phyloP scores from a whole-genome alignment of 2,888 invertebrate species.

The Limenitis camilla region DNA sequence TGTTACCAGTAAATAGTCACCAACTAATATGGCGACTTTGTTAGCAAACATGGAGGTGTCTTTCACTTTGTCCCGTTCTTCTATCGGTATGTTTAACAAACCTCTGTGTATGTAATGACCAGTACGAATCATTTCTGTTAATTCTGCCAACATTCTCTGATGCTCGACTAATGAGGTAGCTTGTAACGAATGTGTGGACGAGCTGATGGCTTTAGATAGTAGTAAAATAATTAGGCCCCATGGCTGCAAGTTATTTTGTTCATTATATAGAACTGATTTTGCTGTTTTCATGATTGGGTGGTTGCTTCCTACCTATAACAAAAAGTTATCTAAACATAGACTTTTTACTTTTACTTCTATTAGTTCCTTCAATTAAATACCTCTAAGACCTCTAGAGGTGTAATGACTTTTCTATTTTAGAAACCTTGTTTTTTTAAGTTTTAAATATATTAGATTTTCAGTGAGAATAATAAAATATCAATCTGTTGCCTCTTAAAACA shows the following conservation, averaged over 20 bases:
- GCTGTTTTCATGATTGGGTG: constrained; percentile 91
- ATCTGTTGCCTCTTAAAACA: no score
- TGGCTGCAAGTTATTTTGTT: constrained; percentile 87
- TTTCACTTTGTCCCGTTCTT: constrained; percentile 67
- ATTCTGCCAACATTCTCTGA: constrained; percentile 73
- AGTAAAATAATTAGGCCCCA: constrained; percentile 89
- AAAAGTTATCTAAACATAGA: background rate
- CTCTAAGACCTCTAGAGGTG: no score
- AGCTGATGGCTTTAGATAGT: constrained; percentile 82
- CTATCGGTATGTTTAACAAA: constrained; percentile 56
- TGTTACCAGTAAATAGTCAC: constrained; percentile 88
- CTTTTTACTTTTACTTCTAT: no score
- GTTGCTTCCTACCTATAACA: constrained; percentile 81
- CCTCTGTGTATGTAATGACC: constrained; percentile 87
- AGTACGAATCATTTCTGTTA: constrained; percentile 91
- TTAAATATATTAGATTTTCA: no score
- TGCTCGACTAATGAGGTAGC: constrained; percentile 70
- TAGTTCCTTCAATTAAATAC: background rate
- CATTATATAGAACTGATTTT: constrained; percentile 86
- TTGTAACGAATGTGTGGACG: constrained; percentile 73
- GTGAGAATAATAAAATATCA: no score
- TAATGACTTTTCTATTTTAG: no score
- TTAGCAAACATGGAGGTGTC: constrained; percentile 89
- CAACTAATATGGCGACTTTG: constrained; percentile 89
- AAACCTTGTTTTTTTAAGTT: no score